phyloP scores from a whole-genome alignment of 2,797 vertebrate species.

The Diplodus sargus region DNA sequence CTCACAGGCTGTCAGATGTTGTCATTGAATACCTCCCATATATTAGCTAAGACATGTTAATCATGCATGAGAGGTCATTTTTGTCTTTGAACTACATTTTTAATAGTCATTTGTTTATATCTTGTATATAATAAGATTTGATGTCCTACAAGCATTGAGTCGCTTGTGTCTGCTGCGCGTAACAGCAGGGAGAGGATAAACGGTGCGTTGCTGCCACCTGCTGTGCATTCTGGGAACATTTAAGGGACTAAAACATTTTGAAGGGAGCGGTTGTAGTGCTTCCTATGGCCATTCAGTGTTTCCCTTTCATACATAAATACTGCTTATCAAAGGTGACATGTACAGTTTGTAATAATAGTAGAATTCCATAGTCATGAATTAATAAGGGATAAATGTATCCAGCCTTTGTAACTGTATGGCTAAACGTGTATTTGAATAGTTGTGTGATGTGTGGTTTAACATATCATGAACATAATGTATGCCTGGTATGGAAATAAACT shows the following conservation, averaged over 20 bases:
- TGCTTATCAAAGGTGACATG: slow-evolving; percentile 34
- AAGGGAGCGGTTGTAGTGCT: background rate
- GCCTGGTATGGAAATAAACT: slow-evolving; percentile 50
- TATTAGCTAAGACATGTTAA: slow-evolving; percentile 32
- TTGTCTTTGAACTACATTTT: slow-evolving; percentile 23
- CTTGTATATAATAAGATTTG: slow-evolving; percentile 51
- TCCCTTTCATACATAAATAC: slow-evolving; percentile 20
- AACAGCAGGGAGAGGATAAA: background rate
- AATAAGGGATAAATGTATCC: slow-evolving; percentile 39
- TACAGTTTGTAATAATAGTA: slow-evolving; percentile 64
- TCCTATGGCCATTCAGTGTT: background rate
- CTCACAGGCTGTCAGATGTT: background rate
- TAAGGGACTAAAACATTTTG: slow-evolving; percentile 15
- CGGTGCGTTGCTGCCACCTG: slow-evolving; percentile 77
- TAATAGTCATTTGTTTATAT: slow-evolving; percentile 46
- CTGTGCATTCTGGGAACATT: slow-evolving; percentile 50
- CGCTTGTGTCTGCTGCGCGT: slow-evolving; percentile 1
- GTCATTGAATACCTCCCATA: slow-evolving; percentile 30
- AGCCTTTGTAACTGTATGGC: slow-evolving; percentile 9
- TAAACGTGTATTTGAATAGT: slow-evolving; percentile 48
- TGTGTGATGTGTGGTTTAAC: slow-evolving; percentile 42
- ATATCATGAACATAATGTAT: slow-evolving; percentile 37
- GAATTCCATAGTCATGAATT: slow-evolving; percentile 36
- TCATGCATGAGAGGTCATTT: slow-evolving; percentile 57
- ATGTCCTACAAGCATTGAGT: background rate